phyloP scores from a whole-genome alignment of 2,797 vertebrate species.

The Anas acuta region DNA sequence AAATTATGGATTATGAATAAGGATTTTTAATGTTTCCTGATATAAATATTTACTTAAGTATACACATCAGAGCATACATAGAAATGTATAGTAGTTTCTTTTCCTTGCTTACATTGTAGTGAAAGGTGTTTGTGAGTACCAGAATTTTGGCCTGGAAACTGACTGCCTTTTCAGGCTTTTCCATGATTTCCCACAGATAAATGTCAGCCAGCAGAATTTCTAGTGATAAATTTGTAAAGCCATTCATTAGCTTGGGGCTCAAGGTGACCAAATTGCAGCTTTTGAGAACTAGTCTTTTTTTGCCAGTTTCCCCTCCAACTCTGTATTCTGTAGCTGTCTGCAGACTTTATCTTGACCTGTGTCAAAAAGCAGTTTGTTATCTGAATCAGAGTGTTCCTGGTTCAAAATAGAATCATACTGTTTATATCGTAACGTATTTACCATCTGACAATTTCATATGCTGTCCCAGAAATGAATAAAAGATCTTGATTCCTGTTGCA shows the following conservation, averaged over 20 bases:
- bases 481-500: background rate
- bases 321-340: background rate
- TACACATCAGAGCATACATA: background rate
- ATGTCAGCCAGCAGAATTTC: background rate
- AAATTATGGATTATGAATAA: background rate
- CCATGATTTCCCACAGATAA: background rate
- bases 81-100: background rate
- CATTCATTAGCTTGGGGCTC: background rate
- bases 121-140: background rate
- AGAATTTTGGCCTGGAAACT: background rate
- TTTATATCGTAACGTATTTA: background rate
- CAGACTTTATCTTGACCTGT: background rate
- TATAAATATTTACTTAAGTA: background rate
- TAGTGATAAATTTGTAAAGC: background rate
- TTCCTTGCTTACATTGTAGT: background rate
- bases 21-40: background rate
- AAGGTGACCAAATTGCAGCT: background rate
- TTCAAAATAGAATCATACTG: background rate
- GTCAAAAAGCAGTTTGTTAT: background rate
- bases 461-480: conserved; percentile 1
- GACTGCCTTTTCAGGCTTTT: background rate
- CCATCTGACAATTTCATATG: background rate
- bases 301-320: background rate
- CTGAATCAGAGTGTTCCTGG: conserved; percentile 13
- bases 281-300: background rate